Conservation (phyloP, 2,888 invertebrate genomes). For the Pemphredon lugubris region DNA sequence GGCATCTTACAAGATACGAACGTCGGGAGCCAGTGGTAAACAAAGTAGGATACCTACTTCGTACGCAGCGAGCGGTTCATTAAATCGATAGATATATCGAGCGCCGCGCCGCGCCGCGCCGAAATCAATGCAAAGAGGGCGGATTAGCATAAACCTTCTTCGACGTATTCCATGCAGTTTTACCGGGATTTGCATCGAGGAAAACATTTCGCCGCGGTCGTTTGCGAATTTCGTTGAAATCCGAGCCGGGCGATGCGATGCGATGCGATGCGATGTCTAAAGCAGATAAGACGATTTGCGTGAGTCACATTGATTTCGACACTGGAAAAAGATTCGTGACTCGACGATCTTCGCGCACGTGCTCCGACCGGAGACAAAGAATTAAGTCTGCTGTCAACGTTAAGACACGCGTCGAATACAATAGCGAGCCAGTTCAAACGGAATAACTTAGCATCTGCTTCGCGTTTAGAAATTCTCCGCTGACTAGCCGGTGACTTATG, state of each 20-base stretch:
- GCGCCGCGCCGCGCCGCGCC: conserved; percentile 10
- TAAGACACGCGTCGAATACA: conserved; percentile 61
- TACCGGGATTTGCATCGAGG: conserved; percentile 23
- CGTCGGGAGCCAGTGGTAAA: conserved; percentile 3
- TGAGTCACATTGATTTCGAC: conserved; percentile 20
- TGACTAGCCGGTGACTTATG: conserved; percentile 33
- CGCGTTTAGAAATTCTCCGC: conserved; percentile 43
- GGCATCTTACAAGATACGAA: background rate
- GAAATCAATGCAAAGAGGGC: conserved; percentile 46
- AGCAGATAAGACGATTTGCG: conserved; percentile 17
- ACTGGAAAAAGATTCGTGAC: conserved; percentile 8
- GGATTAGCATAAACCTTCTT: conserved; percentile 47
- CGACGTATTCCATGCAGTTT: conserved; percentile 25
- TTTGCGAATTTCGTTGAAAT: conserved; percentile 30
- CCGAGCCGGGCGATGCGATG: background rate
- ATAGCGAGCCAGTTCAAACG: conserved; percentile 29
- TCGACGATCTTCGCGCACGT: conserved; percentile 48
- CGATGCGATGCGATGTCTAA: background rate
- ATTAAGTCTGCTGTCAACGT: conserved; percentile 46
- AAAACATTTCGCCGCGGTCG: conserved; percentile 1
- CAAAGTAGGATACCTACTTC: conserved; percentile 8
- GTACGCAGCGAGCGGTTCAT: conserved; percentile 16
- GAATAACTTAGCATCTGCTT: conserved; percentile 56
- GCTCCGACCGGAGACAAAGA: conserved; percentile 34
- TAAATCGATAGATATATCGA: conserved; percentile 41